Conservation (phyloP, 2,888 invertebrate species). For the Busseola fusca region DNA sequence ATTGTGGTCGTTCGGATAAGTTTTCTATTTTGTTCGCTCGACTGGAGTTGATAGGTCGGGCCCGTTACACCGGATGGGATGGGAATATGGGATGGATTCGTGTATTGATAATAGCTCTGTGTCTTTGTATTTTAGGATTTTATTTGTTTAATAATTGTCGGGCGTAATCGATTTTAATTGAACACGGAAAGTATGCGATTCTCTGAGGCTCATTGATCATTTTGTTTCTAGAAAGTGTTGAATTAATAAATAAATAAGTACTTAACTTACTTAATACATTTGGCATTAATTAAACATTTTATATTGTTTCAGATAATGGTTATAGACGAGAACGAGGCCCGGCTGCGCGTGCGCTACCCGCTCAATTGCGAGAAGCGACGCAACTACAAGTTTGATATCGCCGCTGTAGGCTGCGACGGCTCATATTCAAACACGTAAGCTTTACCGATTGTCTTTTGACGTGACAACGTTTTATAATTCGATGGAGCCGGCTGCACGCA, state of each 20-base stretch:
- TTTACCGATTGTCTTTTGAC: not conserved
- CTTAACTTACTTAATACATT: not conserved
- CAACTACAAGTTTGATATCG: conserved; percentile 98
- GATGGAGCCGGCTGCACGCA: too few species aligned
- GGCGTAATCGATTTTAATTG: conserved; percentile 3
- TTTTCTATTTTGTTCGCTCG: conserved; percentile 54
- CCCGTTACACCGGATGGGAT: conserved; percentile 45
- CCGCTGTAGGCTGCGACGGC: conserved; percentile 97
- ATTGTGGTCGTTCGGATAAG: conserved; percentile 50
- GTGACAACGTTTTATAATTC: too few species aligned
- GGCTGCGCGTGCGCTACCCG: conserved; percentile 93
- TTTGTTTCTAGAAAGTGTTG: not conserved
- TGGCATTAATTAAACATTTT: not conserved
- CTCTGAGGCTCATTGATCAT: not conserved
- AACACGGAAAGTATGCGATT: conserved; percentile 1
- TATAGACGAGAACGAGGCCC: conserved; percentile 94
- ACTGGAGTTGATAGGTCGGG: conserved; percentile 40
- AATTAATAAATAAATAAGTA: not conserved
- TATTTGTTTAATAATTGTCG: conserved; percentile 35
- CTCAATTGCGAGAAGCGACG: conserved; percentile 98
- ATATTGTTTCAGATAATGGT: conserved; percentile 89
- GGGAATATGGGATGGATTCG: conserved; percentile 37
- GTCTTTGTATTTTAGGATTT: conserved; percentile 50
- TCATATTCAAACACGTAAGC: conserved; percentile 94
- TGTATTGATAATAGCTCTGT: conserved; percentile 44